Evolutionary conservation across 2,113 vertebrate species (phyloP), one percentile per base, ranked within the genome.

Genomic region (Nanorana parkeri): DNA sequence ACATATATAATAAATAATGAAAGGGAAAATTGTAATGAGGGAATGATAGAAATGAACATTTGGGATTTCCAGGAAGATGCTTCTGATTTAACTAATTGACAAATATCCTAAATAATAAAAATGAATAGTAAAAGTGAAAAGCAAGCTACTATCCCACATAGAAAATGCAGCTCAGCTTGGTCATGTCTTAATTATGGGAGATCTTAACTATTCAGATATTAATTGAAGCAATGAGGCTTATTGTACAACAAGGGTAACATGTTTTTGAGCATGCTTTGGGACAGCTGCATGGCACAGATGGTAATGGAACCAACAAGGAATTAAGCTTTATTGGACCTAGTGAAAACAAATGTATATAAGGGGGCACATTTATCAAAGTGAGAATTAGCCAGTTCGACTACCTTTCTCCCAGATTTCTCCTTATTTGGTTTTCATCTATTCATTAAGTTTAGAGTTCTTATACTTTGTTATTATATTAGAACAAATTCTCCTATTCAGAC

Each of bases 121-220:
- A 16, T 28, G 26, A 29, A 56, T 3, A 24, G 21, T 71, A 71
- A 74, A n/a, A 60, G 60, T 13, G 32, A 75, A 61, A 36, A 61
- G 24, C 71, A 15, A 61, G 23, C 29, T n/a, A 41, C 54, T 11
- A n/a, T 29, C n/a, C 29, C 26, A 60, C 15, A 47, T 47, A 60
- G 55, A 41, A 28, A 41, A 75, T 32, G 29, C 41, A 32, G 72
- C 72, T 75, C 26, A 75, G 72, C 72, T 75, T 75, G 72, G 72
- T 61, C 72, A 75, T 75, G 72, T 75, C 60, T 75, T 75, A 75
- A 75, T 75, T 75, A 75, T 75, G 72, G 72, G 72, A 61, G 72
- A 75, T 75, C 72, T 56, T 61, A 75, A 75, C 56, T 75, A 61
- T 75, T 75, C 55, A 75, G 72, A 75, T 75, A 61, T 75, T 75